A percentile compares a stretch with the other conserved stretches of the same genome.
phyloP scores from a whole-genome alignment of 2,888 invertebrate species.

The Eupithecia subfuscata region DNA sequence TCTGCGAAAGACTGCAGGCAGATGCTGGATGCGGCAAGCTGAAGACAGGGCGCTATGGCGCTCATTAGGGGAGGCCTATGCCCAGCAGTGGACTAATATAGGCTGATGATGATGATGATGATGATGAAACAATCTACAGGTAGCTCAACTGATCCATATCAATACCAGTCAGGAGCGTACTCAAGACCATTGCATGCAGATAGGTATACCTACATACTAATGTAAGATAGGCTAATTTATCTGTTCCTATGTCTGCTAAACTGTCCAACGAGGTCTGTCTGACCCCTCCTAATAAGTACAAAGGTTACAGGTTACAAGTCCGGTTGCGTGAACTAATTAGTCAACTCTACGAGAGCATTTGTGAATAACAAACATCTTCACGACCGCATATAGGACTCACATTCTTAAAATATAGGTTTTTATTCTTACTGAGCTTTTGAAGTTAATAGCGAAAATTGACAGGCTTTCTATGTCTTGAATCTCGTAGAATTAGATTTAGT shows the following conservation, averaged over 20 bases:
- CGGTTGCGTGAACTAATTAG: neutral
- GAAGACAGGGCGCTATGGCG: too few species aligned
- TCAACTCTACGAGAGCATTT: neutral
- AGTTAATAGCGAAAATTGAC: neutral
- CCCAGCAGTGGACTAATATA: too few species aligned
- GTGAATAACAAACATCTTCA: neutral
- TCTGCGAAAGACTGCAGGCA: too few species aligned
- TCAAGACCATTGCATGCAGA: too few species aligned
- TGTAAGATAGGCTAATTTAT: neutral
- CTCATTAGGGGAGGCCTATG: too few species aligned
- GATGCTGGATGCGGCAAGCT: too few species aligned
- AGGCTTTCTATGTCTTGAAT: too few species aligned
- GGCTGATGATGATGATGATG: too few species aligned
- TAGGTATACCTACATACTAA: neutral
- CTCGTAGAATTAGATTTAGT: too few species aligned
- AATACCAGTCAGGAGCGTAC: too few species aligned
- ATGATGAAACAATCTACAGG: too few species aligned
- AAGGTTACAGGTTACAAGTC: constrained; percentile 12
- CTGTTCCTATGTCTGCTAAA: neutral
- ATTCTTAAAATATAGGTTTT: neutral
- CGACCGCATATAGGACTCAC: neutral
- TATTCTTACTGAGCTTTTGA: neutral
- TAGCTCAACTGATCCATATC: too few species aligned
- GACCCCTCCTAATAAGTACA: constrained; percentile 8
- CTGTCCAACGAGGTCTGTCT: neutral